phyloP scores from a whole-genome alignment of 2,797 vertebrate species.

The Eulemur rubriventer region DNA sequence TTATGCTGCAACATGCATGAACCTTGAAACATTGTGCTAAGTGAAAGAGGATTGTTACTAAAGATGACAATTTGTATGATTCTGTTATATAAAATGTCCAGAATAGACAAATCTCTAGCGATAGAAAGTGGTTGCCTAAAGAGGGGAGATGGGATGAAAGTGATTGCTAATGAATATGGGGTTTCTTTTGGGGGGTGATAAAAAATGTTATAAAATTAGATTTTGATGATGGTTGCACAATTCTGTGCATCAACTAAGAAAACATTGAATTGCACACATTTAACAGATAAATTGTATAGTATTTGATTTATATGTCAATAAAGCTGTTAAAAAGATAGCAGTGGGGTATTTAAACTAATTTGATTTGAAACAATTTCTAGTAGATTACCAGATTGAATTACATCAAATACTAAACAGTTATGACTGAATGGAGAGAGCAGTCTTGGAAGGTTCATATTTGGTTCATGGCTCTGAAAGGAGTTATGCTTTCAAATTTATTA shows the following conservation, averaged over 20 bases:
- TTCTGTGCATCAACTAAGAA: not conserved
- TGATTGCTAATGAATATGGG: not conserved
- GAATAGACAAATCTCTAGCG: not conserved
- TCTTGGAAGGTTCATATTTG: not conserved
- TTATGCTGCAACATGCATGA: not conserved
- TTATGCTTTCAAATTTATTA: not conserved
- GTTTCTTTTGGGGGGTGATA: not conserved
- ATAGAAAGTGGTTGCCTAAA: not conserved
- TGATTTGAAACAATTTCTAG: not conserved
- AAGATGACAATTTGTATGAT: not conserved
- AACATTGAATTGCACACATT: not conserved
- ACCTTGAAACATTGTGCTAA: not conserved
- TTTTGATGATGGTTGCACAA: not conserved
- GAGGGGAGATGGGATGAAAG: too few species aligned
- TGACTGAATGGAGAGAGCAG: not conserved
- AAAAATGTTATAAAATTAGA: constrained; percentile 22
- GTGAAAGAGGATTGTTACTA: not conserved
- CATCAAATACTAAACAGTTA: not conserved
- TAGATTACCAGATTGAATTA: not conserved
- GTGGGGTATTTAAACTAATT: not conserved
- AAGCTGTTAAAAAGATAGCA: not conserved
- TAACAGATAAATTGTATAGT: not conserved
- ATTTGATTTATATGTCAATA: not conserved
- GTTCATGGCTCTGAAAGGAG: constrained; percentile 26
- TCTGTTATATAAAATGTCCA: not conserved